Evolutionary conservation across 2,888 invertebrate species (phyloP), one percentile per base, ranked within the genome.

Genomic region (Nomada fabriciana): DNA sequence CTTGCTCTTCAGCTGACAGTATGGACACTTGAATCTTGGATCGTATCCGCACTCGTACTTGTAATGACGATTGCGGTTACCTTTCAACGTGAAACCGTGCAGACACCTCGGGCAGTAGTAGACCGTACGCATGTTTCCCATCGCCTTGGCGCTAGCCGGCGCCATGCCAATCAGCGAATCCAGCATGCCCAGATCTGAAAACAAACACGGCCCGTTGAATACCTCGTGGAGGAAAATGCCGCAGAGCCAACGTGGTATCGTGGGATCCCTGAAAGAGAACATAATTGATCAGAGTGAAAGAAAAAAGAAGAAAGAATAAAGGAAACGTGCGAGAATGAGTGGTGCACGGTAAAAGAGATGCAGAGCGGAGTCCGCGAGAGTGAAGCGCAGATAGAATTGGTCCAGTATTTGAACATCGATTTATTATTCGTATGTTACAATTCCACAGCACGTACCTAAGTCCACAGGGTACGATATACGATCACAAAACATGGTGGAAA

Each of bases 1-100:
- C 79, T 94, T 94, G 85, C 92, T 93, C 29, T 90, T 89, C 15
- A 93, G 85, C 0, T 90, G 88, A 81, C 94, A 94, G 81, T 93
- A 93, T 10, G 94, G 93, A 80, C 94, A 94, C 76, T 91, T 92
- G 88, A 94, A 94, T 76, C 92, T 90, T 10, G 94, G 92, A 60
- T 91, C 91, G 68, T 92, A 91, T 10, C 94, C 94, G 77, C 94
- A 94, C 80, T 94, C 94, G 86, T 91, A 93, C 69, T 91, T 91
- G 79, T 92, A 91, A 83, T 94, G 94, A 10, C 94, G 90, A 76
- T 91, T 92, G 69, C 91, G 88, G 74, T 92, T 92, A 71, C 90
- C 88, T 80, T 93, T 92, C 57, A 89, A 79, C 3, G 91, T 89
- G 74, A 92, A 93, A 29, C 90, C 88, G 50, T 89, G 91, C 36